Conservation (phyloP, 2,113 vertebrate species). For the Neomonachus schauinslandi region DNA sequence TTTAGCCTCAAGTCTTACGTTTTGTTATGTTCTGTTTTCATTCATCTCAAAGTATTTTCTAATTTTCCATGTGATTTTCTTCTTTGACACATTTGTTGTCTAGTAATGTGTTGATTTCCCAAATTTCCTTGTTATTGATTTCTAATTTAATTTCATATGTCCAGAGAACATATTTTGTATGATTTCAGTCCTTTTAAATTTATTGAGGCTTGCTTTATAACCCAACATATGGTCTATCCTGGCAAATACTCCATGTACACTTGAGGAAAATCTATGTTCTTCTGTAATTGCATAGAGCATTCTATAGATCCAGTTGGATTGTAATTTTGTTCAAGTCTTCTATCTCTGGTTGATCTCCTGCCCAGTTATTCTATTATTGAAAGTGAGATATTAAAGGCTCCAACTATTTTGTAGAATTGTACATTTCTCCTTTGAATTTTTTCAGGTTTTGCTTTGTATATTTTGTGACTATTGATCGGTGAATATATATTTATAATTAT, state of each 20-base stretch:
- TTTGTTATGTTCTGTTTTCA: background rate
- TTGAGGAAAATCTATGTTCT: background rate
- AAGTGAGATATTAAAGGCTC: background rate
- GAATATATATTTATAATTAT: background rate
- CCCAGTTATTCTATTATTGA: background rate
- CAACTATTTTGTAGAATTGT: background rate
- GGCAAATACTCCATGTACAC: background rate
- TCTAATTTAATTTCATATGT: background rate
- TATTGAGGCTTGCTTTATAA: background rate
- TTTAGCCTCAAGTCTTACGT: background rate
- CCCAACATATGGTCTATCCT: background rate
- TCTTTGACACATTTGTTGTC: background rate
- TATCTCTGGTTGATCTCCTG: background rate
- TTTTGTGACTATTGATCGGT: background rate
- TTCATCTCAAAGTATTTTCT: background rate
- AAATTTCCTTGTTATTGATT: background rate
- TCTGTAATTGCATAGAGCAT: background rate
- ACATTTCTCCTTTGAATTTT: background rate
- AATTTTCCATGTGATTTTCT: background rate
- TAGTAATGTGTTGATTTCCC: background rate
- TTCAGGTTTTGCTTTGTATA: background rate
- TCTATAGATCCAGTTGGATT: background rate
- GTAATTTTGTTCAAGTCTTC: background rate
- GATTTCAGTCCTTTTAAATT: background rate
- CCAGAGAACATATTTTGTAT: background rate